These are phyloP conservation scores for Zygaena filipendulae DNA, from an alignment of 2,888 invertebrate genomes.

Conservation along the genomic window DNA sequence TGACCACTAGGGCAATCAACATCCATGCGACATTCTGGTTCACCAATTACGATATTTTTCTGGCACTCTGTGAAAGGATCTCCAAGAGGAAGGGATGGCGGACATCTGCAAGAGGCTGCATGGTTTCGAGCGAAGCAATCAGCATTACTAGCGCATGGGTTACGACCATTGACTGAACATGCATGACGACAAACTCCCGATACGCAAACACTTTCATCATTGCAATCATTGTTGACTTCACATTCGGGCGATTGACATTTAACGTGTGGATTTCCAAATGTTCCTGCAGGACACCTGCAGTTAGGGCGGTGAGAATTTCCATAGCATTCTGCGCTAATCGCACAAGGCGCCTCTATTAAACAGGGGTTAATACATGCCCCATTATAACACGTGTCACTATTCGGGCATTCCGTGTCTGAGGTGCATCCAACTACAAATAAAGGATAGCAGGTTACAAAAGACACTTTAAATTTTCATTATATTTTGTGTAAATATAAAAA, in stretches of 20 bases:
- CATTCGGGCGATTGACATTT: conserved; percentile 84
- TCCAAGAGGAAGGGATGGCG: conserved; percentile 80
- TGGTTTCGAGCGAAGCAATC: conserved; percentile 85
- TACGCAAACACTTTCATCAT: conserved; percentile 77
- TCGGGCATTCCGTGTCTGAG: conserved; percentile 83
- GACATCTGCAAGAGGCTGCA: conserved; percentile 84
- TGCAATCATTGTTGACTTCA: conserved; percentile 81
- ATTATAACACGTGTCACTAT: conserved; percentile 84
- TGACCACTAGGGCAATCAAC: conserved; percentile 83
- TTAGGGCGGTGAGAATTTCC: conserved; percentile 82
- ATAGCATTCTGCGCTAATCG: conserved; percentile 85
- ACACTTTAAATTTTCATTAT: too few relatives aligned
- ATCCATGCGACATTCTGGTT: conserved; percentile 80
- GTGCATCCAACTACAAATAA: conserved; percentile 79
- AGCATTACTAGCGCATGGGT: conserved; percentile 86
- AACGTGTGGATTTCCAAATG: conserved; percentile 82
- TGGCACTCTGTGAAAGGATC: conserved; percentile 84
- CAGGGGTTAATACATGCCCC: conserved; percentile 86
- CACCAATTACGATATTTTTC: conserved; percentile 48
- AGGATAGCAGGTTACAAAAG: too few relatives aligned
- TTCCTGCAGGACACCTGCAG: conserved; percentile 82
- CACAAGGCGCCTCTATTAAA: conserved; percentile 81
- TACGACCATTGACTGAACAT: conserved; percentile 72
- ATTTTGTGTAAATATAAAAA: conserved; percentile 3
- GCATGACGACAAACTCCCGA: conserved; percentile 82